Base-by-base conservation (phyloP, 2,888 invertebrate genomes). In the Nebria salina region DNA sequence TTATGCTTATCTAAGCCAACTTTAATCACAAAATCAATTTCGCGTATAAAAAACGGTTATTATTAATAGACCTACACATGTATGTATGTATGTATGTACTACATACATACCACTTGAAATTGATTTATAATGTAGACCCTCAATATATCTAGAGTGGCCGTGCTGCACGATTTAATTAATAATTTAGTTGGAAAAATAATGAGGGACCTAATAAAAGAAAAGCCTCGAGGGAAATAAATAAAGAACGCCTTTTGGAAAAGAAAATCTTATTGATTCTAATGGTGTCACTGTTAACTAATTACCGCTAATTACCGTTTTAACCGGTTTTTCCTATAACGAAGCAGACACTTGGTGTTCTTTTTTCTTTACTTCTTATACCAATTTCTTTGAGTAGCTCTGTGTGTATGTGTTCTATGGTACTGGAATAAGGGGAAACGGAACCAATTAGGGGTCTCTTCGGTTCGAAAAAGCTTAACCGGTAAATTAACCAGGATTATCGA, bases 401-500 rank as follows among this genome's bases (percentile, higher is more conserved):
- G 13, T 54, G 13, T 54, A 7, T 54, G 13, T 54, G 54, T 54
- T 54, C 54, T 11, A 54, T 54, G 13, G 54, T 7, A 54, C 2
- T 6, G 54, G 8, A 54, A 11, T 54, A 54, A 8, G 54, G 54
- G 4, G 54, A 11, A 54, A 54, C 54, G 54, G 54, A 54, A 54
- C 54, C 54, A 54, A 54, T 54, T 54, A 54, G 7, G 11, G 54
- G 4, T 54, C 13, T 54, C 54, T 54, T 2, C 54, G 11, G 11
- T 54, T 54, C 43, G 54, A 70, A 76, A 76, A 76, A 68, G 70
- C 76, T 76, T 70, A 76, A 68, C 70, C 54, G 70, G 25, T 43
- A 76, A 76, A 76, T 76, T 68, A 76, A 70, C 70, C 70, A 70
- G 64, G 15, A 70, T 34, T 76, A 76, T 76, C 70, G 76, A 76